phyloP scores from a whole-genome alignment of 2,888 invertebrate genomes.

The Xestia sexstrigata region DNA sequence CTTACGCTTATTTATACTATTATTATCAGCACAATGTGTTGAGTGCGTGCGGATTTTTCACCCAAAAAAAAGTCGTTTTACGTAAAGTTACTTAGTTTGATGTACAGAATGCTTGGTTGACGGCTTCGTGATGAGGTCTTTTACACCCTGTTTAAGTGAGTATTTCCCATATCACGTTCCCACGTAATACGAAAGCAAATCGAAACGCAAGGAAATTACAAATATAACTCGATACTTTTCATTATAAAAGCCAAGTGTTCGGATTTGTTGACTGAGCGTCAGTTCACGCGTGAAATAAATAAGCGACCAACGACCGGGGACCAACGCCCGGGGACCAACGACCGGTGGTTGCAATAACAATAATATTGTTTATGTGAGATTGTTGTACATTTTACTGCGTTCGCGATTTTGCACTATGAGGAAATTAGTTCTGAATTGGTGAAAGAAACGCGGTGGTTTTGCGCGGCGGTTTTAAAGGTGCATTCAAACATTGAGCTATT shows the following conservation, averaged over 20 bases:
- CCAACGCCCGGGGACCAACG: background rate
- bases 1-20: no score
- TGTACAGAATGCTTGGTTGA: no score
- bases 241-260: conserved; percentile 37
- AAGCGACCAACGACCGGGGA: conserved; percentile 18
- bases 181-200: conserved; percentile 16
- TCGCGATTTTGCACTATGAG: conserved; percentile 18
- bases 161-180: conserved; percentile 7
- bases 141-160: no score
- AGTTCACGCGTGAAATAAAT: conserved; percentile 54
- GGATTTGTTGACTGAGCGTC: conserved; percentile 44
- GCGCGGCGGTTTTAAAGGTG: background rate
- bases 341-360: conserved; percentile 44
- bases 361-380: conserved; percentile 56
- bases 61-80: no score
- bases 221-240: conserved; percentile 44
- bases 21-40: no score
- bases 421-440: conserved; percentile 22
- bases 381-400: conserved; percentile 53
- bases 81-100: no score
- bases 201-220: conserved; percentile 21
- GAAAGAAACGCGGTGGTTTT: conserved; percentile 30
- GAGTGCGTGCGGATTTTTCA: no score
- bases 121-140: no score
- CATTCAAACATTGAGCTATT: no score